Evolutionary conservation across 2,113 vertebrate species (phyloP), one percentile per base, ranked within the genome.

Genomic region (Thunnus thynnus): DNA sequence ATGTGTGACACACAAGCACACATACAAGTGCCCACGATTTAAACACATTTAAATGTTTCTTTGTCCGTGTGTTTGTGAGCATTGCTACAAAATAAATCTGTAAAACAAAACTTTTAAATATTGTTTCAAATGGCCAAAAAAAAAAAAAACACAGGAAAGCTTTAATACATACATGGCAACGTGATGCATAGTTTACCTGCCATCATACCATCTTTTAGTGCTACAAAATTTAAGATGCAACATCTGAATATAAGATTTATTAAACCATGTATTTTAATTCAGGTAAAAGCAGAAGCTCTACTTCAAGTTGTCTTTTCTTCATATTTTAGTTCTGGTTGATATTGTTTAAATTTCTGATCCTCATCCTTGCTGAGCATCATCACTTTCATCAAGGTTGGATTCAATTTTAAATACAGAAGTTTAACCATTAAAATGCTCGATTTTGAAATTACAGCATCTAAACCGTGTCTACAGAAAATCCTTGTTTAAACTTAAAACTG

Each of bases 401-500:
- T 72, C 61, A 47, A 27, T 16, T 55, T 1, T 67, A 68, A 10
- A 51, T 47, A 55, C 6, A 27, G 12, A 32, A 13, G 2, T 65
- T 76, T 72, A 67, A 65, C 60, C 72, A 76, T 76, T 85, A 55
- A 67, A 72, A 85, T 7, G 48, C 36, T 67, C 55, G 4, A 65
- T 36, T 71, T 27, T 54, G 62, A 61, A 65, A 66, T 55, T 25
- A 72, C 11, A 44, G 72, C 18, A 41, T 11, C 9, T 55, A 2
- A 44, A 60, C 8, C 32, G 17, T 78, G 50, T 51, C 32, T 41
- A 60, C 2, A 72, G 30, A 58, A 47, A 17, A 11, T 16, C 27
- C 3, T n/a, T 22, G 36, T 41, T 41, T 41, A 9, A 8, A 41
- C 36, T 76, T 65, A 25, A 76, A 16, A 44, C 48, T 0, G 14